A percentile compares a stretch with the other conserved stretches of the same genome.
Evolutionary conservation across 2,797 vertebrate species (phyloP).

Genomic region (Falco peregrinus): DNA sequence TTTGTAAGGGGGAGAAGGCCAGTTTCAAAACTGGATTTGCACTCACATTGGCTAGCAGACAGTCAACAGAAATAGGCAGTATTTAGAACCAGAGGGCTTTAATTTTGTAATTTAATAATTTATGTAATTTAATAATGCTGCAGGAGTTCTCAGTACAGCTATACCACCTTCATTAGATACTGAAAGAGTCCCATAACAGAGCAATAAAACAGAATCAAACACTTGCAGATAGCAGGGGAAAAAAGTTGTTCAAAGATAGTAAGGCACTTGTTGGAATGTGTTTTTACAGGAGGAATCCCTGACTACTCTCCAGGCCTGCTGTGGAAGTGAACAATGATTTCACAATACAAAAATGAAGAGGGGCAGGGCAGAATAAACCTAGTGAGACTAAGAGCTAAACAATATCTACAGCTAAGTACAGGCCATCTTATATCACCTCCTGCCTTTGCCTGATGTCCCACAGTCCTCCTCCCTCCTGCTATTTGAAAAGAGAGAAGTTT

Average conservation of each 20-base stretch:
- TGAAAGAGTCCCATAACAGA: background rate
- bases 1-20: background rate
- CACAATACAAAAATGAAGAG: background rate
- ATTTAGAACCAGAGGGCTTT: background rate
- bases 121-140: background rate
- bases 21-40: background rate
- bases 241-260: background rate
- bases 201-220: background rate
- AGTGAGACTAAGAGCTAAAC: background rate
- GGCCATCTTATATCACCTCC: background rate
- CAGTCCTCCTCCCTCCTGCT: background rate
- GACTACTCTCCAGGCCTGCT: background rate
- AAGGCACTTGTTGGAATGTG: background rate
- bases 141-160: background rate
- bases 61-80: background rate
- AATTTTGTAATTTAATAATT: no score
- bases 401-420: background rate
- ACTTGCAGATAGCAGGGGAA: background rate
- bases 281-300: conserved; percentile 4
- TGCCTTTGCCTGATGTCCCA: background rate
- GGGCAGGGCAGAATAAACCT: background rate
- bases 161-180: background rate
- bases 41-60: background rate
- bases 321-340: background rate
- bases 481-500: background rate